Conservation (phyloP, 2,113 vertebrate species). For the Gobius niger region DNA sequence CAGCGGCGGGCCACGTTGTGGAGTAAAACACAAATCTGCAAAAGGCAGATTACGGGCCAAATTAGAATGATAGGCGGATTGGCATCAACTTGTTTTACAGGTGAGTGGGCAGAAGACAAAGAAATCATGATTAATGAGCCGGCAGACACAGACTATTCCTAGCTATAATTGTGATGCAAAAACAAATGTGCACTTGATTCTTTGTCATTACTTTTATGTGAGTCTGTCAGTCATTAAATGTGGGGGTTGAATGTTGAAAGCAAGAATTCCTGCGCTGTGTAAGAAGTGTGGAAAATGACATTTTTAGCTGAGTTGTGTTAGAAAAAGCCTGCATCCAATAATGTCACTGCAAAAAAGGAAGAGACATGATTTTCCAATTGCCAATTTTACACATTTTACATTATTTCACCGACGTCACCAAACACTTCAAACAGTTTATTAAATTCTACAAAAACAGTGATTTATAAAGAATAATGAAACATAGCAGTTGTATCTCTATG, state of each 20-base stretch:
- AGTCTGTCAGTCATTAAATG: background rate
- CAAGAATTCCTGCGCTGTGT: background rate
- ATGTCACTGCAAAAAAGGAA: too few species aligned
- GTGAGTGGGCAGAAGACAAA: slow-evolving; percentile 1
- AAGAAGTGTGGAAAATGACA: background rate
- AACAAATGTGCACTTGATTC: background rate
- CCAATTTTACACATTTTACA: too few species aligned
- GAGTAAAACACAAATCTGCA: slow-evolving; percentile 46
- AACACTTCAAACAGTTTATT: too few species aligned
- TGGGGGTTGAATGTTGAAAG: slow-evolving; percentile 2
- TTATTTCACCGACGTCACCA: too few species aligned
- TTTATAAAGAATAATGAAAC: too few species aligned
- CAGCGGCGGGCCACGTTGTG: slow-evolving; percentile 44
- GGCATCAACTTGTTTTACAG: slow-evolving; percentile 7
- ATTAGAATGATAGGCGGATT: slow-evolving; percentile 19
- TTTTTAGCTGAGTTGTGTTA: too few species aligned
- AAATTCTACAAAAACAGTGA: too few species aligned
- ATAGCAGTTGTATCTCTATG: too few species aligned
- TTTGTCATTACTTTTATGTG: background rate
- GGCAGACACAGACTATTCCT: background rate
- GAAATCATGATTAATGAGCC: background rate
- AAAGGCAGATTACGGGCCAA: slow-evolving; percentile 18
- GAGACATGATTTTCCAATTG: too few species aligned
- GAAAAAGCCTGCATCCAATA: too few species aligned
- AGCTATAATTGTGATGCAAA: background rate